A percentile compares a stretch with the other conserved stretches of the same genome.
Evolutionary conservation across 2,888 invertebrate species (phyloP).

Genomic region (Cheilosia scutellata): DNA sequence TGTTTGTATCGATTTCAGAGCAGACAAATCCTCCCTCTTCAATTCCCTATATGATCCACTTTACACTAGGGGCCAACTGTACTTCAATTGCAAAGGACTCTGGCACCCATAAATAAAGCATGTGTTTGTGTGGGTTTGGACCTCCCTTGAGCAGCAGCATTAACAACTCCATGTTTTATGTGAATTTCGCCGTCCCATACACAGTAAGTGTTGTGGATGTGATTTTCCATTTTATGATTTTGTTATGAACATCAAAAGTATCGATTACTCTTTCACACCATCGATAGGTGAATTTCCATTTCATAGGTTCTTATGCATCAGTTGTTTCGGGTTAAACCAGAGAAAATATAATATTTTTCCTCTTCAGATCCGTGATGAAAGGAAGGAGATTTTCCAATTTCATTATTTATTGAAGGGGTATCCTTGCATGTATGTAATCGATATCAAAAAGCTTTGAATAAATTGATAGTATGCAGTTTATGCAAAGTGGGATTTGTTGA

Average conservation of each 20-base stretch:
- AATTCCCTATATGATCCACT: conserved; percentile 28
- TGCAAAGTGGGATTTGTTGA: too few relatives aligned
- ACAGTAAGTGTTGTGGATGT: conserved; percentile 39
- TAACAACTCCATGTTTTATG: conserved; percentile 2
- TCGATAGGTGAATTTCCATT: conserved; percentile 54
- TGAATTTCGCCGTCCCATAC: background rate
- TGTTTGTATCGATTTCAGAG: conserved; percentile 28
- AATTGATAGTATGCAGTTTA: too few relatives aligned
- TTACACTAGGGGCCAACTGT: conserved; percentile 13
- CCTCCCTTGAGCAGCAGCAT: background rate
- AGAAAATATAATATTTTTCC: background rate
- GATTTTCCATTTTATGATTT: conserved; percentile 73
- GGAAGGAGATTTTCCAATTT: too few relatives aligned
- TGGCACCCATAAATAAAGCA: conserved; percentile 32
- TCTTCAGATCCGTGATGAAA: too few relatives aligned
- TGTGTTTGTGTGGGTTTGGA: background rate
- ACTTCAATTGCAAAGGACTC: conserved; percentile 1
- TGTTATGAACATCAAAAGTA: conserved; percentile 71
- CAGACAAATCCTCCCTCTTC: conserved; percentile 20
- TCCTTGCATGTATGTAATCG: too few relatives aligned
- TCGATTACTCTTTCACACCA: conserved; percentile 65
- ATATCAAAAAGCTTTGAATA: too few relatives aligned
- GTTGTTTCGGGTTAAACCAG: conserved; percentile 31
- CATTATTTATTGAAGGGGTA: too few relatives aligned
- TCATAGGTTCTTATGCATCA: conserved; percentile 66